Conservation (phyloP, 2,113 vertebrate genomes). For the Brienomyrus brachyistius region DNA sequence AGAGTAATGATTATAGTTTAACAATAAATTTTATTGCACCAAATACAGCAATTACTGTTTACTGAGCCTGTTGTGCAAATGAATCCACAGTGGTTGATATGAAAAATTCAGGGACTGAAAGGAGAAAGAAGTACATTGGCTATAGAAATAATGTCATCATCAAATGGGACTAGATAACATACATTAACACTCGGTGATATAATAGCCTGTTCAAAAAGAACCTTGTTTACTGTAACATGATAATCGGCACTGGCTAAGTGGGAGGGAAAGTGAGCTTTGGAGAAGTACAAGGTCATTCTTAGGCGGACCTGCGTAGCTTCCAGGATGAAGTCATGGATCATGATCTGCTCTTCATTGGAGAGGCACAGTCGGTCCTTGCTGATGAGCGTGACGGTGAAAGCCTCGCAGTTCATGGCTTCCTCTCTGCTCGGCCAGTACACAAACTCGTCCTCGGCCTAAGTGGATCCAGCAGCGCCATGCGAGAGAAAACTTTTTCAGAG, state of each 20-base stretch:
- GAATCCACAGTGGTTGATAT: not conserved
- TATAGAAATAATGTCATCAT: not conserved
- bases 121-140: not conserved
- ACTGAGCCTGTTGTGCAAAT: not conserved
- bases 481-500: not conserved
- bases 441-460: constrained; percentile 95
- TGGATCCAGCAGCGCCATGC: not conserved
- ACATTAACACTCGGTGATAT: not conserved
- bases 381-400: constrained; percentile 98
- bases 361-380: constrained; percentile 97
- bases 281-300: not conserved
- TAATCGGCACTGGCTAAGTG: not conserved
- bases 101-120: not conserved
- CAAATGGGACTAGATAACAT: not conserved
- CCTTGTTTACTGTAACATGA: not conserved
- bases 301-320: constrained; percentile 90
- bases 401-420: constrained; percentile 97
- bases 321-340: constrained; percentile 98
- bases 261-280: not conserved
- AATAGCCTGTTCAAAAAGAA: not conserved
- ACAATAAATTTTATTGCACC: not conserved
- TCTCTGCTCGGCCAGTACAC: constrained; percentile 98
- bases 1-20: not conserved
- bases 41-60: not conserved
- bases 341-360: constrained; percentile 96